A percentile compares a stretch with the other conserved stretches of the same genome.
phyloP scores from a whole-genome alignment of 35 echinoderm and acorn worm genomes.

The Chiridota heheva region DNA sequence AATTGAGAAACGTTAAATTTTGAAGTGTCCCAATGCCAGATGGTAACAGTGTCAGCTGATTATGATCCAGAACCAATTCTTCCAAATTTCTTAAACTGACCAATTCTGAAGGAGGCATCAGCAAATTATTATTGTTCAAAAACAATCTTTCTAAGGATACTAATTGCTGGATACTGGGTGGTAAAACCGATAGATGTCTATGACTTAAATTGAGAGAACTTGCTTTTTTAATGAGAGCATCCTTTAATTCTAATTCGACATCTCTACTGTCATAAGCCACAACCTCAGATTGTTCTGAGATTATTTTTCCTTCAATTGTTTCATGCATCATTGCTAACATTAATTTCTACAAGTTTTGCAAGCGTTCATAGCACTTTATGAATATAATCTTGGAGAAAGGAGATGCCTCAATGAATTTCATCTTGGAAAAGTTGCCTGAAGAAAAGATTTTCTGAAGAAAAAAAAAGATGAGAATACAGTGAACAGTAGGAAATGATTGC shows the following conservation, averaged over 20 bases:
- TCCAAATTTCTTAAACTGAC: constrained; percentile 61
- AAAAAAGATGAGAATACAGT: too few species aligned
- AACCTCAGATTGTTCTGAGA: too few species aligned
- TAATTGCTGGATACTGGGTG: constrained; percentile 64
- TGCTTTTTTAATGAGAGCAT: constrained; percentile 32
- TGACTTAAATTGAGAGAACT: constrained; percentile 80
- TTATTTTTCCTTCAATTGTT: too few species aligned
- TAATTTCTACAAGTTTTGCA: too few species aligned
- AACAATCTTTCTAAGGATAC: constrained; percentile 64
- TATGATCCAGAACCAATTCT: constrained; percentile 86
- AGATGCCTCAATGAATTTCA: too few species aligned
- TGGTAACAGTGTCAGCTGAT: constrained; percentile 77
- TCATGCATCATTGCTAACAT: too few species aligned
- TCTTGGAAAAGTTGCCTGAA: too few species aligned
- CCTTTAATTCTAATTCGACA: constrained; percentile 34
- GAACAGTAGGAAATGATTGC: too few species aligned
- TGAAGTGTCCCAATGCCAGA: constrained; percentile 74
- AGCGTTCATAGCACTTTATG: too few species aligned
- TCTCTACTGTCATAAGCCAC: too few species aligned
- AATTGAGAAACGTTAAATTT: constrained; percentile 79
- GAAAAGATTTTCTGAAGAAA: too few species aligned
- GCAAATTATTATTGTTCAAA: constrained; percentile 82
- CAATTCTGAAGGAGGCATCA: constrained; percentile 90
- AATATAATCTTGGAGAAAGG: too few species aligned
- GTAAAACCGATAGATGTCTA: constrained; percentile 64